A percentile compares a stretch with the other conserved stretches of the same genome.
Conservation (phyloP, 2,113 vertebrate species). For the Cryptotis parvus region DNA sequence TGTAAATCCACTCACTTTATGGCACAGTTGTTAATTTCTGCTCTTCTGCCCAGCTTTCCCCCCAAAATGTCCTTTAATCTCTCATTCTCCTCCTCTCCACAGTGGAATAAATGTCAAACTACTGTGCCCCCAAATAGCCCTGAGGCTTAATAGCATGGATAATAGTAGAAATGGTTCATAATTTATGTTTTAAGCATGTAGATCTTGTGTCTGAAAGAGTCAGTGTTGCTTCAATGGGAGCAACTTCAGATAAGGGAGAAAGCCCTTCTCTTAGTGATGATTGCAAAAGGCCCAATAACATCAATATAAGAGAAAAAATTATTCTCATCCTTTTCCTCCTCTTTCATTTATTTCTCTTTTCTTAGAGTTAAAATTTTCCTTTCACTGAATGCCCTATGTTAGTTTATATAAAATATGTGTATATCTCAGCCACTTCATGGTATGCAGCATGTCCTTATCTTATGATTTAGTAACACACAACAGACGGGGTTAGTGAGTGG, state of each 20-base stretch:
- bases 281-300: neutral
- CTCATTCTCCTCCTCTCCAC: neutral
- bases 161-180: neutral
- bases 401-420: neutral
- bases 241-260: neutral
- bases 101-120: neutral
- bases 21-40: neutral
- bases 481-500: too few species aligned
- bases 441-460: neutral
- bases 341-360: neutral
- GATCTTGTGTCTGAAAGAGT: neutral
- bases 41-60: too few species aligned
- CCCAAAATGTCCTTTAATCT: neutral
- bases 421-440: neutral
- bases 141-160: neutral
- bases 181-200: neutral
- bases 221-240: neutral
- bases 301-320: neutral
- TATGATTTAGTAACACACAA: neutral
- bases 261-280: neutral
- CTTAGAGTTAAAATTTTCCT: neutral
- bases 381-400: neutral
- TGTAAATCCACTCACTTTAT: neutral
- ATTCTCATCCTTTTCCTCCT: neutral
- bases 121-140: neutral